Base-by-base conservation (phyloP, 2,797 vertebrate genomes). In the Hydrocynus forskahlii region DNA sequence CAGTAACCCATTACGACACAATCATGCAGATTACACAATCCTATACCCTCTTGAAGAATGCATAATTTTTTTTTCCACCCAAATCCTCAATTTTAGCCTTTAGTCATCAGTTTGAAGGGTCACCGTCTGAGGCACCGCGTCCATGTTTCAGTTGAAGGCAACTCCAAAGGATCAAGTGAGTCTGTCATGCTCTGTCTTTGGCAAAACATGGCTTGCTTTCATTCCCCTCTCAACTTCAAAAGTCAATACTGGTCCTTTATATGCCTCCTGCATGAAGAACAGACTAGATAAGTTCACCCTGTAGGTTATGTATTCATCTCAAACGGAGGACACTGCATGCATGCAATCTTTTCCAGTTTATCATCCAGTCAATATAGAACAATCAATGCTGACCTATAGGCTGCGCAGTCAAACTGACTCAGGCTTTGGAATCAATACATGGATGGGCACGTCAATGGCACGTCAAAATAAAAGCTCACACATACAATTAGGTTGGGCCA, bases 341-440 rank as follows among this genome's bases (percentile, higher is more conserved):
- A 78, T 66, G 52, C 77, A 81, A 67, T 75, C n/a, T 76, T 82
- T 84, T 75, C 55, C 35, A 84, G 54, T 76, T 80, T 80, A 83
- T 83, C 70, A 83, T 78, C 70, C 7, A 29, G 84, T 85, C 75
- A 82, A 85, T 85, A 80, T 19, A 52, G 73, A 82, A 78, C 64
- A 52, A 70, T 84, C 80, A 14, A 45, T 68, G 50, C 17, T 72
- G 59, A 82, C 69, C 81, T 73, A 66, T 35, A 38, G 12, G 38
- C 2, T 5, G 60, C 62, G 50, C 43, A 78, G 54, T 79, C 76
- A 75, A 40, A 68, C 63, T 14, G 14, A 54, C 25, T 57, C 21
- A 0, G 50, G 29, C 14, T 52, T 7, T 21, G 1, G 38, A 60
- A 25, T 83, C 63, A 52, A 70, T 83, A 48, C 10, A 60, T 78